These are phyloP conservation scores for Vanessa cardui DNA, from an alignment of 2,888 invertebrate genomes.

Conservation along the genomic window DNA sequence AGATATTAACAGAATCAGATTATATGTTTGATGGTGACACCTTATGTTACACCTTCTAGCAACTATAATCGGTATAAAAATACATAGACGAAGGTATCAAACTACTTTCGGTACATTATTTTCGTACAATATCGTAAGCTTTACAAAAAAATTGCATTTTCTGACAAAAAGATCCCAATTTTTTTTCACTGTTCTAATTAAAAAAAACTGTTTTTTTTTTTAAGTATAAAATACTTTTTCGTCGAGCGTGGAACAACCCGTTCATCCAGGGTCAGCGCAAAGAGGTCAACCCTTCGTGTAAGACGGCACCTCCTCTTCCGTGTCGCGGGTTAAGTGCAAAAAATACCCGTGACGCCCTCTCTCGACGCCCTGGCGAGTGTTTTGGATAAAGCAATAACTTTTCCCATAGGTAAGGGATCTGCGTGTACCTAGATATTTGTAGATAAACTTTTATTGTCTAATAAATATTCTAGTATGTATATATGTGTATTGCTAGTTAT, in stretches of 20 bases:
- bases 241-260: conserved; percentile 26
- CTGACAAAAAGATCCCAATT: no score
- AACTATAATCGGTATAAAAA: no score
- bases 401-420: conserved; percentile 39
- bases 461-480: neutral
- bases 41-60: no score
- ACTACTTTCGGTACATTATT: no score
- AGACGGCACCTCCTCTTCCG: conserved; percentile 78
- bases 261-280: conserved; percentile 34
- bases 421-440: conserved; percentile 2
- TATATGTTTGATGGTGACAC: neutral
- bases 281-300: conserved; percentile 75
- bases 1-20: neutral
- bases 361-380: conserved; percentile 17
- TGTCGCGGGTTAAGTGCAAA: conserved; percentile 75
- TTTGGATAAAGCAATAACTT: conserved; percentile 34
- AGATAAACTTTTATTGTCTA: conserved; percentile 3
- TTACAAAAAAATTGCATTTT: no score
- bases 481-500: neutral
- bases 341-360: conserved; percentile 52
- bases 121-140: no score
- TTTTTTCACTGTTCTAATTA: no score
- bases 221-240: neutral
- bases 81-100: no score
- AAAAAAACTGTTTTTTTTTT: neutral